These are phyloP conservation scores for Aphidius ervi DNA, from an alignment of 1,140 invertebrate genomes.

Conservation along the genomic window DNA sequence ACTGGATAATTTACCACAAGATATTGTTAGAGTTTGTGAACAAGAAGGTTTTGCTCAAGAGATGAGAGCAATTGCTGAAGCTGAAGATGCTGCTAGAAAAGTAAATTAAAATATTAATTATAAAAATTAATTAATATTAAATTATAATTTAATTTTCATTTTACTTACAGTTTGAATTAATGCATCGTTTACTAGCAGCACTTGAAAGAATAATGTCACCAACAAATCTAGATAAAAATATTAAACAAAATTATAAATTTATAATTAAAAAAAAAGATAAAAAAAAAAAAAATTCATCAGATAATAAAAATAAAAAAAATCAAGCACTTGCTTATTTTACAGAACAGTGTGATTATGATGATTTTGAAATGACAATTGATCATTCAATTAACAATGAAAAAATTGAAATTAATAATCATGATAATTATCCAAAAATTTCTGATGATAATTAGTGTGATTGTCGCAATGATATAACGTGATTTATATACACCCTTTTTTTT, in stretches of 20 bases:
- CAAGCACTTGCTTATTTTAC: neutral
- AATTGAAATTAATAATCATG: neutral
- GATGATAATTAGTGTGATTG: conserved; percentile 16
- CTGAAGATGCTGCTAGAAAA: conserved; percentile 58
- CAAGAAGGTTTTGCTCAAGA: conserved; percentile 59
- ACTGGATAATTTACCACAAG: conserved; percentile 58
- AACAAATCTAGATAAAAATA: conserved; percentile 34
- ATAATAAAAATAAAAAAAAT: conserved; percentile 6
- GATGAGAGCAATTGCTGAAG: conserved; percentile 55
- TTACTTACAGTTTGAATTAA: conserved; percentile 36
- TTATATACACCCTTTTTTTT: neutral
- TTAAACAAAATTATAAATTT: conserved; percentile 15
- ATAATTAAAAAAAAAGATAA: conserved; percentile 25
- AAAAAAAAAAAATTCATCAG: conserved; percentile 30
- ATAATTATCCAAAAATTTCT: neutral
- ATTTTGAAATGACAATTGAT: neutral
- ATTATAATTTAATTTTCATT: conserved; percentile 3
- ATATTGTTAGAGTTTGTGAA: conserved; percentile 56
- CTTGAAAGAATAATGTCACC: conserved; percentile 51
- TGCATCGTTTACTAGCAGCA: conserved; percentile 36
- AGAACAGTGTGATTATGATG: conserved; percentile 4
- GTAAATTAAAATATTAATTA: conserved; percentile 34
- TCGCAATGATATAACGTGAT: conserved; percentile 14
- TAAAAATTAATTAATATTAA: conserved; percentile 16
- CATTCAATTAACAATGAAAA: neutral